Conservation (phyloP, 2,888 invertebrate genomes). For the Periphyllus acericola region DNA sequence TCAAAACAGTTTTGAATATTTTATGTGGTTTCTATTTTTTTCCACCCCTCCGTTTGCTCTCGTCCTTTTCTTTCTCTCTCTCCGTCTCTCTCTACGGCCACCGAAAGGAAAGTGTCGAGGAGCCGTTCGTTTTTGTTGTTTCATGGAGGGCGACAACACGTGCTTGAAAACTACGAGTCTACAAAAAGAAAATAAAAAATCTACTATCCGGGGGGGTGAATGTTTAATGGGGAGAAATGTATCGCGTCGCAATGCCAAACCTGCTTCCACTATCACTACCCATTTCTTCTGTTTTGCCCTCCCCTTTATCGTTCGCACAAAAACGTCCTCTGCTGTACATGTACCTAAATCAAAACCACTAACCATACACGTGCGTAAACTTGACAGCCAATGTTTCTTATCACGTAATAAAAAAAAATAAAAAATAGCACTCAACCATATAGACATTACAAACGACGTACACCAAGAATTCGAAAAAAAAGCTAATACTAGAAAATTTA, state of each 20-base stretch:
- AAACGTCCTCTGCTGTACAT: background rate
- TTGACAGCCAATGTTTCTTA: slow-evolving; percentile 6
- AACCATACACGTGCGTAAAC: slow-evolving; percentile 10
- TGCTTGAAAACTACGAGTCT: slow-evolving; percentile 41
- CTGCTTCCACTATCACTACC: slow-evolving; percentile 11
- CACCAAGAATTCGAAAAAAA: background rate
- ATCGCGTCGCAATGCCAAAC: slow-evolving; percentile 36
- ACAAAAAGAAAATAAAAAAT: slow-evolving; percentile 21
- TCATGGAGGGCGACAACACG: slow-evolving; percentile 47
- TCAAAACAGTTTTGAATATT: slow-evolving; percentile 61
- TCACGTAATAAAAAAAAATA: slow-evolving; percentile 4
- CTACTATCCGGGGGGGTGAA: slow-evolving; percentile 39
- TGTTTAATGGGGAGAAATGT: slow-evolving; percentile 54
- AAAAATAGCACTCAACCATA: background rate
- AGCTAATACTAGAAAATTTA: background rate
- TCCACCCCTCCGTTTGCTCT: background rate
- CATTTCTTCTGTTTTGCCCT: slow-evolving; percentile 19
- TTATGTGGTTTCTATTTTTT: slow-evolving; percentile 45
- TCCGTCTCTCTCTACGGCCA: background rate
- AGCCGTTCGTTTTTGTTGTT: slow-evolving; percentile 51
- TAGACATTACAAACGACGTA: background rate
- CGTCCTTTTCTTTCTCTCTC: background rate
- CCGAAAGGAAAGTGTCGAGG: background rate
- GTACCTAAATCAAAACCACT: slow-evolving; percentile 22
- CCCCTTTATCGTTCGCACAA: slow-evolving; percentile 15